These are phyloP conservation scores for Acronicta aceris DNA, from an alignment of 2,888 invertebrate genomes.

Conservation along the genomic window DNA sequence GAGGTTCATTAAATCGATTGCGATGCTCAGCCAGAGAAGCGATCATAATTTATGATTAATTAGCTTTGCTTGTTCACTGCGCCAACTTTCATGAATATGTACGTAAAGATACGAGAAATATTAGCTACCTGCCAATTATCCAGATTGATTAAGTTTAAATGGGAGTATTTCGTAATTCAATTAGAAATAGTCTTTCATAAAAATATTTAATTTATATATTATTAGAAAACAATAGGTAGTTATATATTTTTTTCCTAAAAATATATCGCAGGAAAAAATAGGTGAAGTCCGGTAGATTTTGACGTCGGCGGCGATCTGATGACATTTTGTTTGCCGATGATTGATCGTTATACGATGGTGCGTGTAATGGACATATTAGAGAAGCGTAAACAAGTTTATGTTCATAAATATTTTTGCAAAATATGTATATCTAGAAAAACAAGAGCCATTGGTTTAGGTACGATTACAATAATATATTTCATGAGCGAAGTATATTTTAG, in stretches of 20 bases:
- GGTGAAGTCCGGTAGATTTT: slow-evolving; percentile 4
- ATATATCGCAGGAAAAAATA: slow-evolving; percentile 10
- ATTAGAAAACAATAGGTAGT: no score
- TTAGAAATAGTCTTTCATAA: slow-evolving; percentile 11
- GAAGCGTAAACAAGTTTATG: slow-evolving; percentile 11
- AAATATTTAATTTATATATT: not conserved
- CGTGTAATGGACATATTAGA: slow-evolving; percentile 44
- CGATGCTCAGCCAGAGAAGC: slow-evolving; percentile 65
- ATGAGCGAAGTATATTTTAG: not conserved
- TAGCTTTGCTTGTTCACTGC: slow-evolving; percentile 63
- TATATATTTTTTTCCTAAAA: no score
- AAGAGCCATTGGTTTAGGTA: not conserved
- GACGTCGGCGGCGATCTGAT: slow-evolving; percentile 34
- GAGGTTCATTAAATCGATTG: slow-evolving; percentile 71
- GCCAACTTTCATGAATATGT: slow-evolving; percentile 43
- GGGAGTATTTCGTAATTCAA: slow-evolving; percentile 16
- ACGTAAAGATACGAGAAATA: slow-evolving; percentile 26
- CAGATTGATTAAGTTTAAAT: slow-evolving; percentile 38
- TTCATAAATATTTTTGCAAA: slow-evolving; percentile 6
- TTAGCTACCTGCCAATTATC: slow-evolving; percentile 36
- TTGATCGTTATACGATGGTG: slow-evolving; percentile 58
- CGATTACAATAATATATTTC: not conserved
- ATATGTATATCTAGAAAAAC: not conserved
- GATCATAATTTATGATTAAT: slow-evolving; percentile 73
- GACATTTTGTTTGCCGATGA: slow-evolving; percentile 65